These are phyloP conservation scores for Zonitis immaculata DNA, from an alignment of 2,888 invertebrate genomes.

Conservation along the genomic window DNA sequence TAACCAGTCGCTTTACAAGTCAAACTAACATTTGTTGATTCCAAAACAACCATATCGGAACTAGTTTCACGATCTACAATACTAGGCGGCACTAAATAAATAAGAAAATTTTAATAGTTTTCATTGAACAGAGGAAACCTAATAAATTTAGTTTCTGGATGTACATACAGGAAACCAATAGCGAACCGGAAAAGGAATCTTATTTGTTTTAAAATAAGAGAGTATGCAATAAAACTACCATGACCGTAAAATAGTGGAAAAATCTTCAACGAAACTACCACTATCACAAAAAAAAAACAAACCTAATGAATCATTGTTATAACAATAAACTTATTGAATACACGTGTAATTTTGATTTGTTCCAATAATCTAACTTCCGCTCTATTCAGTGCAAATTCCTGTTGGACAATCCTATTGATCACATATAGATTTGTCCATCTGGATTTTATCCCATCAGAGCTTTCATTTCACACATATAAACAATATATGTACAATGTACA, in stretches of 20 bases:
- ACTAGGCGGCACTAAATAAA: conserved; percentile 75
- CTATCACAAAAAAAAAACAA: too few relatives aligned
- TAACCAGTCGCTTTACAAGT: conserved; percentile 84
- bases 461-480: background rate
- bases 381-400: background rate
- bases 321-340: background rate
- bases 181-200: too few relatives aligned
- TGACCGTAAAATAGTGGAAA: too few relatives aligned
- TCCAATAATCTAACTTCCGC: background rate
- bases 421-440: background rate
- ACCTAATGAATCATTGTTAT: too few relatives aligned
- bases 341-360: background rate
- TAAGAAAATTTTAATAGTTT: background rate
- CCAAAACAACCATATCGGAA: conserved; percentile 86
- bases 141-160: too few relatives aligned
- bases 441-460: background rate
- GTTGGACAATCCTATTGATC: background rate
- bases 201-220: too few relatives aligned
- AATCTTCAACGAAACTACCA: too few relatives aligned
- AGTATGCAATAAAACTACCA: too few relatives aligned
- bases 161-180: too few relatives aligned
- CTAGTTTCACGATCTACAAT: conserved; percentile 88
- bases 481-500: too few relatives aligned
- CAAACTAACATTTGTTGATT: conserved; percentile 82
- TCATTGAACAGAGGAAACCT: too few relatives aligned